Conservation (phyloP, 2,797 vertebrate species). For the Gymnodraco acuticeps region DNA sequence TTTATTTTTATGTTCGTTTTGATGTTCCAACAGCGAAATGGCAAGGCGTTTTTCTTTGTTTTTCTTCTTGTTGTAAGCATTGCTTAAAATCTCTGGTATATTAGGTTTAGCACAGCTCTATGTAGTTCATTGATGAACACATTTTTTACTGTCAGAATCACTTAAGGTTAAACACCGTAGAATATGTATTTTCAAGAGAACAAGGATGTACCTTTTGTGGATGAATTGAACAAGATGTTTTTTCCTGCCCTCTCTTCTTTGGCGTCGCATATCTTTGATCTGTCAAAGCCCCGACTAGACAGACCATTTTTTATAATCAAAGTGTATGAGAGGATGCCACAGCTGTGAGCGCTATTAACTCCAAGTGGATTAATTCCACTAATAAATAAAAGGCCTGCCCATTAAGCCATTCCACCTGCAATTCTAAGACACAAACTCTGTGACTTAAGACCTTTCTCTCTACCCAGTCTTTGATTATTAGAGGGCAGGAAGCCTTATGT, state of each 20-base stretch:
- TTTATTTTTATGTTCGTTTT: not conserved
- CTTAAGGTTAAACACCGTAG: conserved; percentile 1
- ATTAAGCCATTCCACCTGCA: conserved; percentile 54
- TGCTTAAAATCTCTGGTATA: not conserved
- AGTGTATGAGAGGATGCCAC: conserved; percentile 44
- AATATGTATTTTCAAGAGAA: conserved; percentile 10
- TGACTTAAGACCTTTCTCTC: conserved; percentile 43
- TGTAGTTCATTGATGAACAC: not conserved
- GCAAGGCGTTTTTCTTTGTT: not conserved
- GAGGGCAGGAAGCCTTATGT: conserved; percentile 51
- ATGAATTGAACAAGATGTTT: conserved; percentile 26
- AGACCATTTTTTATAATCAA: conserved; percentile 51
- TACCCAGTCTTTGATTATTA: conserved; percentile 25
- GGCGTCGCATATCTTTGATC: conserved; percentile 32
- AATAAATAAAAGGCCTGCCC: conserved; percentile 52
- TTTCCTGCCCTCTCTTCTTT: conserved; percentile 3
- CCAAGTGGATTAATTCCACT: conserved; percentile 56
- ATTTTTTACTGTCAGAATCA: not conserved
- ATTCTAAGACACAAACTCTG: conserved; percentile 14
- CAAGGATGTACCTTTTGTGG: conserved; percentile 7
- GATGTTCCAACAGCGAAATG: not conserved
- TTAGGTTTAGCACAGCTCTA: not conserved
- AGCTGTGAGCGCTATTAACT: conserved; percentile 43
- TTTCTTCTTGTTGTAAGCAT: not conserved
- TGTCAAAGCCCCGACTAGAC: conserved; percentile 21